These are phyloP conservation scores for Ophioninae sp. DNA, from an alignment of 2,888 invertebrate genomes.

Conservation along the genomic window DNA sequence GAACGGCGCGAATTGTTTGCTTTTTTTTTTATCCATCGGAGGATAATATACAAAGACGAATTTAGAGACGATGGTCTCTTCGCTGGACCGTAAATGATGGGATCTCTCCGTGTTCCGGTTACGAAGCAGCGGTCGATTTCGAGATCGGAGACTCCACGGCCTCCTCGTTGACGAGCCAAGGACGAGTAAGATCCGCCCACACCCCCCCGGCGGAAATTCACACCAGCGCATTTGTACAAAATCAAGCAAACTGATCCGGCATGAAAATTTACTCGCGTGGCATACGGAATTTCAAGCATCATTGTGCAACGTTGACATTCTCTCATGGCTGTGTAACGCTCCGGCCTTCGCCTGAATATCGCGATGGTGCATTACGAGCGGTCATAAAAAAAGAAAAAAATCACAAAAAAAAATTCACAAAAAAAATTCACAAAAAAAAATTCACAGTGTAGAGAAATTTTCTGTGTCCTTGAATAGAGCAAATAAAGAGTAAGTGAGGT, in stretches of 20 bases:
- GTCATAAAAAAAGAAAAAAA: slow-evolving; percentile 3
- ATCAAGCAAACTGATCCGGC: background rate
- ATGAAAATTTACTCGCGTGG: background rate
- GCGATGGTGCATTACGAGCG: slow-evolving; percentile 21
- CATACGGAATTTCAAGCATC: slow-evolving; percentile 38
- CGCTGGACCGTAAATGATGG: slow-evolving; percentile 2
- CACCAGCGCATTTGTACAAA: background rate
- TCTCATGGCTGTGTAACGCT: slow-evolving; percentile 28
- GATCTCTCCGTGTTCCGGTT: slow-evolving; percentile 35
- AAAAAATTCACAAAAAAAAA: background rate
- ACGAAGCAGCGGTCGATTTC: slow-evolving; percentile 67
- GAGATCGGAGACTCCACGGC: slow-evolving; percentile 16
- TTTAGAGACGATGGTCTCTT: background rate
- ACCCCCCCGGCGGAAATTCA: slow-evolving; percentile 18
- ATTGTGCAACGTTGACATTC: slow-evolving; percentile 56
- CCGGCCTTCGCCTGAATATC: slow-evolving; percentile 56
- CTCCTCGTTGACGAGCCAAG: slow-evolving; percentile 66
- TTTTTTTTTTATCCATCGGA: background rate
- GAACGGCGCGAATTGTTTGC: background rate
- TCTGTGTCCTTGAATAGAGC: too few relatives aligned
- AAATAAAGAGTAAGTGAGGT: too few relatives aligned
- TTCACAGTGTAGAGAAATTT: background rate
- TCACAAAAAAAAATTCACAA: background rate
- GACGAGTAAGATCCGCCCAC: slow-evolving; percentile 63
- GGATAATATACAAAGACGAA: background rate